phyloP scores from a whole-genome alignment of 2,797 vertebrate species.

The Prionace glauca region DNA sequence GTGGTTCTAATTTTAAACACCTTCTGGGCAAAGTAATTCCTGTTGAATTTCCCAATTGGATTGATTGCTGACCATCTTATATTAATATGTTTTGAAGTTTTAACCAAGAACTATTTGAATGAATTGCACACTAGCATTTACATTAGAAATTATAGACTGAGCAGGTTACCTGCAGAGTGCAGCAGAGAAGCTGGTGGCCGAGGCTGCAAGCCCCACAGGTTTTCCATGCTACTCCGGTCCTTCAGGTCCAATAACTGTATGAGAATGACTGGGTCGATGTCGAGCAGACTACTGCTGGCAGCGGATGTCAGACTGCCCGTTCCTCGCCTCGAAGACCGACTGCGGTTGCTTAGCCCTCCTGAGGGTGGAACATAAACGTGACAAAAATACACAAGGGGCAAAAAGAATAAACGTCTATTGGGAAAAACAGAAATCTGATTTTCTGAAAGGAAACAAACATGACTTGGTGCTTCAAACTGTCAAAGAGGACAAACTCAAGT shows the following conservation, averaged over 20 bases:
- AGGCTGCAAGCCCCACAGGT: constrained; percentile 91
- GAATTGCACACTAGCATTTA: not conserved
- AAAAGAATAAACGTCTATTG: not conserved
- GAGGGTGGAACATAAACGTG: not conserved
- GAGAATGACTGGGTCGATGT: constrained; percentile 89
- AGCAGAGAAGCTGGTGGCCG: constrained; percentile 79
- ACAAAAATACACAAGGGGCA: not conserved
- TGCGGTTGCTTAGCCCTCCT: constrained; percentile 53
- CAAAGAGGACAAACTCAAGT: not conserved
- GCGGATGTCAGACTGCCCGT: constrained; percentile 53
- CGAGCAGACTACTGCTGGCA: constrained; percentile 71
- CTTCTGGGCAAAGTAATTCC: not conserved
- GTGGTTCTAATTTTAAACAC: not conserved
- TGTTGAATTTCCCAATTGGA: not conserved
- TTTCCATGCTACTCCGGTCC: constrained; percentile 83
- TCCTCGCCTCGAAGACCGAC: constrained; percentile 60
- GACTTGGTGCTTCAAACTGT: not conserved
- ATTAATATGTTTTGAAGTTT: not conserved
- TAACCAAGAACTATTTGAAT: not conserved
- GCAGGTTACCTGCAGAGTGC: constrained; percentile 71
- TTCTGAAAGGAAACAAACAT: not conserved
- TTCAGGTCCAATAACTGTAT: constrained; percentile 93
- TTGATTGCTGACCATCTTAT: not conserved
- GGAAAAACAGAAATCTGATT: not conserved
- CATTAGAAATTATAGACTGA: not conserved